A percentile compares a stretch with the other conserved stretches of the same genome.
Conservation (phyloP, 2,888 invertebrate genomes). For the Cataglyphis cursor region DNA sequence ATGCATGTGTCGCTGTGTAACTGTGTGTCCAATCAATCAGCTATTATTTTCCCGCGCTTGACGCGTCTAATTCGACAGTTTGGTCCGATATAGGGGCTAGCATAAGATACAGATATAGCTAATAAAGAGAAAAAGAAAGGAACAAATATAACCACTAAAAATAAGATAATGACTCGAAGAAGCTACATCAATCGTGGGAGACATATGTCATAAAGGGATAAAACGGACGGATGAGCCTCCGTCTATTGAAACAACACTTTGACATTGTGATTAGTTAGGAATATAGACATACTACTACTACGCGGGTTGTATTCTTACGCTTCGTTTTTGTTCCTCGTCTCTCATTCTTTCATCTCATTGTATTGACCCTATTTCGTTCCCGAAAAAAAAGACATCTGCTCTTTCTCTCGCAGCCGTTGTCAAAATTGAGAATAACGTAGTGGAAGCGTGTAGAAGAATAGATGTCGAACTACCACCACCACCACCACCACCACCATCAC, state of each 20-base stretch:
- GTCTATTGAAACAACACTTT: conserved; percentile 37
- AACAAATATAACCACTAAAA: conserved; percentile 1
- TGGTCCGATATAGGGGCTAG: background rate
- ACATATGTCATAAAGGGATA: conserved; percentile 6
- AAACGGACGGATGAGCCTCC: background rate
- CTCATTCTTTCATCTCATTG: conserved; percentile 36
- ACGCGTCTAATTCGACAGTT: conserved; percentile 43
- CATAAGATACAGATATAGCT: conserved; percentile 31
- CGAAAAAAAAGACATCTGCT: conserved; percentile 72
- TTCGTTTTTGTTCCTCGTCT: conserved; percentile 38
- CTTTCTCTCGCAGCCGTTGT: conserved; percentile 62
- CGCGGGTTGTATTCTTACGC: conserved; percentile 10
- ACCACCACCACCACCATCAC: too few species aligned
- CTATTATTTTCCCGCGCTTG: conserved; percentile 65
- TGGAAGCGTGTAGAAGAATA: conserved; percentile 53
- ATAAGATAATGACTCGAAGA: background rate
- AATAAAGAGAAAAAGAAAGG: background rate
- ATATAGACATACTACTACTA: conserved; percentile 9
- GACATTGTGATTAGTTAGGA: conserved; percentile 47
- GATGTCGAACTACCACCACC: conserved; percentile 18
- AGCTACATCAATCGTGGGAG: conserved; percentile 1
- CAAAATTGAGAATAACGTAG: conserved; percentile 73
- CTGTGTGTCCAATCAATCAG: conserved; percentile 62
- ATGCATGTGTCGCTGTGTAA: background rate
- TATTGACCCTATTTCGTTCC: conserved; percentile 48